These are phyloP conservation scores for Motacilla tschutschensis DNA, from an alignment of 2,113 vertebrate species.

Conservation along the genomic window DNA sequence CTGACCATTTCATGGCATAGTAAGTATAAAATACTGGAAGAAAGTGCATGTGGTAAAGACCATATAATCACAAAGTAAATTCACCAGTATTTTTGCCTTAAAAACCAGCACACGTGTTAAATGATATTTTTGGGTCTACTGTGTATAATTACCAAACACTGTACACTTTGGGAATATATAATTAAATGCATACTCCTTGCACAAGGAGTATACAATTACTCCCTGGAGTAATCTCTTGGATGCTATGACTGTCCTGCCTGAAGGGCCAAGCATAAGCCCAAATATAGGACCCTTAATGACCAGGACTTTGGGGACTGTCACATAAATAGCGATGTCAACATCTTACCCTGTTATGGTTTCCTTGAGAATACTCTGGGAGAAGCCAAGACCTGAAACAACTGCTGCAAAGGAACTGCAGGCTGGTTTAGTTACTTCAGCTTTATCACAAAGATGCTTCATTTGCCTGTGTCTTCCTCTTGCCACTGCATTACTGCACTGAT, in stretches of 20 bases:
- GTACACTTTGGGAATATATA: slow-evolving; percentile 50
- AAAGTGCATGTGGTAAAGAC: slow-evolving; percentile 62
- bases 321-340: not conserved
- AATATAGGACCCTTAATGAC: not conserved
- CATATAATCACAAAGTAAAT: slow-evolving; percentile 73
- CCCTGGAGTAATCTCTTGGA: slow-evolving; percentile 22
- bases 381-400: not conserved
- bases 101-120: slow-evolving; percentile 76
- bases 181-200: slow-evolving; percentile 48
- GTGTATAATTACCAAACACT: slow-evolving; percentile 64
- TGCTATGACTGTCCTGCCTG: slow-evolving; percentile 26
- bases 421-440: not conserved
- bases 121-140: slow-evolving; percentile 70
- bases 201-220: slow-evolving; percentile 64
- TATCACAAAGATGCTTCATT: not conserved
- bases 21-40: slow-evolving; percentile 68
- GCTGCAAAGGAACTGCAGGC: not conserved
- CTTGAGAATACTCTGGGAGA: not conserved
- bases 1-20: slow-evolving; percentile 68
- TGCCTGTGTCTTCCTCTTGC: not conserved
- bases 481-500: not conserved
- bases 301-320: not conserved
- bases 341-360: not conserved
- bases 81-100: slow-evolving; percentile 73
- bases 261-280: slow-evolving; percentile 18